These are phyloP conservation scores for Pseudocheirus occidentalis DNA, from an alignment of 2,797 vertebrate species.

Conservation along the genomic window DNA sequence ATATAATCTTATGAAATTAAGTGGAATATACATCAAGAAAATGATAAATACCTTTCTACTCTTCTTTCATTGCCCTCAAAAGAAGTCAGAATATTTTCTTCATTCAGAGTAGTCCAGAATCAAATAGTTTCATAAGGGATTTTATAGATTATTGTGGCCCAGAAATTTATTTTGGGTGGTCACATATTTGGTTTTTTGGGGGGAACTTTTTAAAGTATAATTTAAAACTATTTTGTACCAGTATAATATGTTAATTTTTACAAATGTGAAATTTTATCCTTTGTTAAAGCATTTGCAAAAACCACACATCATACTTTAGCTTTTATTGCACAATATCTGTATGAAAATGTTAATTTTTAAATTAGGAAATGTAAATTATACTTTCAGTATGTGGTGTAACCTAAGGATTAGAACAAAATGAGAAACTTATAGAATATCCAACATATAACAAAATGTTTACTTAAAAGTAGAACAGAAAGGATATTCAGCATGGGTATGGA, in stretches of 20 bases:
- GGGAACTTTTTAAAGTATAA: slow-evolving; percentile 86
- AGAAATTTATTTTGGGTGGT: not conserved
- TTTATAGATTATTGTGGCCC: not conserved
- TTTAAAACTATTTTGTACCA: slow-evolving; percentile 90
- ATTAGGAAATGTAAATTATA: slow-evolving; percentile 88
- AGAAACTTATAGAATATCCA: not conserved
- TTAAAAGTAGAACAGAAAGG: not conserved
- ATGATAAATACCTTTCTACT: not conserved
- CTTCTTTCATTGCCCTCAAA: not conserved
- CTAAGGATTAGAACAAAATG: not conserved
- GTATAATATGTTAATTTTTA: slow-evolving; percentile 91
- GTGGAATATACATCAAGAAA: not conserved
- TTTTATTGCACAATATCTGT: slow-evolving; percentile 97
- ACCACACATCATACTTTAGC: slow-evolving; percentile 92
- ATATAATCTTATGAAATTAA: not conserved
- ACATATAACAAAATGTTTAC: not conserved
- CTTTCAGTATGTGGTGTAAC: slow-evolving; percentile 81
- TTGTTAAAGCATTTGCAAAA: slow-evolving; percentile 97
- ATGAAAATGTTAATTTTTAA: slow-evolving; percentile 93
- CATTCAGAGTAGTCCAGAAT: not conserved
- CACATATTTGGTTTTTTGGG: too few relatives aligned
- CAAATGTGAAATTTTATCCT: slow-evolving; percentile 89
- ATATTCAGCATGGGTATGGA: not conserved
- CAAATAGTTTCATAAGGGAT: not conserved
- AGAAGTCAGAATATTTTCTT: not conserved